These are phyloP conservation scores for Brachyalestes nurse DNA, from an alignment of 2,797 vertebrate genomes.

Conservation along the genomic window DNA sequence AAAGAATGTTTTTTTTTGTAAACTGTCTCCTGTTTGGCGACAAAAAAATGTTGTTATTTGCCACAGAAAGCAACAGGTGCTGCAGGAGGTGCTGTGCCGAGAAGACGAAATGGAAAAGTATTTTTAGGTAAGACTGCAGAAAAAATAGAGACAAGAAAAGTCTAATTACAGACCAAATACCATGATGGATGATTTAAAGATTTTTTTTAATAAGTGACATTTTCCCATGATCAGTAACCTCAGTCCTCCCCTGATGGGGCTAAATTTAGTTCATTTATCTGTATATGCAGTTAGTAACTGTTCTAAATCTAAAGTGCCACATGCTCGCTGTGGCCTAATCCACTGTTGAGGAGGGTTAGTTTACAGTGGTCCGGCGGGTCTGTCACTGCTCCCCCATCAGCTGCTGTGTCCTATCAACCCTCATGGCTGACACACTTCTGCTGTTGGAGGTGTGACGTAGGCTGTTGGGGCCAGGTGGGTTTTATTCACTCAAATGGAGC, in stretches of 20 bases:
- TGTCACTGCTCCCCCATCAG: slow-evolving; percentile 66
- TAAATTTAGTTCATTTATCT: slow-evolving; percentile 82
- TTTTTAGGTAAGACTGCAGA: slow-evolving; percentile 87
- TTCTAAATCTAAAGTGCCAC: slow-evolving; percentile 84
- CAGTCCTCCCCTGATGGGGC: slow-evolving; percentile 52
- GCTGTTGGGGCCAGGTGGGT: slow-evolving; percentile 64
- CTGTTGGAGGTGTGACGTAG: slow-evolving; percentile 63
- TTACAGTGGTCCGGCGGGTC: slow-evolving; percentile 64
- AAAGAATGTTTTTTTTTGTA: neutral
- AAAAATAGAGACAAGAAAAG: neutral
- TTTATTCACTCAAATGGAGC: slow-evolving; percentile 43
- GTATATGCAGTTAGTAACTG: slow-evolving; percentile 83
- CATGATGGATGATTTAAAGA: neutral
- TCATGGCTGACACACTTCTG: slow-evolving; percentile 65
- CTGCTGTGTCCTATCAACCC: slow-evolving; percentile 80
- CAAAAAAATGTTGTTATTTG: slow-evolving; percentile 59
- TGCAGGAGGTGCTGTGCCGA: slow-evolving; percentile 90
- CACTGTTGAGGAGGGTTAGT: slow-evolving; percentile 62
- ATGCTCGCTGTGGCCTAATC: slow-evolving; percentile 65
- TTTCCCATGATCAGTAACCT: slow-evolving; percentile 63
- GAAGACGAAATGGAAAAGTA: slow-evolving; percentile 91
- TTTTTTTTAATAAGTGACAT: slow-evolving; percentile 55
- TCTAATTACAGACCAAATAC: neutral
- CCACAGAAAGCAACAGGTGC: slow-evolving; percentile 94
- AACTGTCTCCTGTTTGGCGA: slow-evolving; percentile 6